These are phyloP conservation scores for Lochmaea crataegi DNA, from an alignment of 2,888 invertebrate genomes.

Conservation along the genomic window DNA sequence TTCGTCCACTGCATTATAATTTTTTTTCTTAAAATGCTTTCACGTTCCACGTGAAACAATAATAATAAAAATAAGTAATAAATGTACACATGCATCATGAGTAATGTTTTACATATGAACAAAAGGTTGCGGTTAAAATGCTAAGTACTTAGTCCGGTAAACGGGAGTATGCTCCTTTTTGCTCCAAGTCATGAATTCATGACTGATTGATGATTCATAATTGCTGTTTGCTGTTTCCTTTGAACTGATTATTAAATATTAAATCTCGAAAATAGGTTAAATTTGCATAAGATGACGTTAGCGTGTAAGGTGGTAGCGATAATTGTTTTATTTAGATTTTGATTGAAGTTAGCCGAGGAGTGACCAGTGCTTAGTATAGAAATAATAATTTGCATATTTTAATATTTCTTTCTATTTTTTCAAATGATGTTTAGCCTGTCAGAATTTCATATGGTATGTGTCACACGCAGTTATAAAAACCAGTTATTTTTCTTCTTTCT, in stretches of 20 bases:
- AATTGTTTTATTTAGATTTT: conserved; percentile 1
- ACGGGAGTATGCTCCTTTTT: conserved; percentile 15
- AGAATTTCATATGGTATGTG: too few relatives aligned
- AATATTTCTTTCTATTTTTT: neutral
- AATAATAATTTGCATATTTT: neutral
- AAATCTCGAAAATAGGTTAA: neutral
- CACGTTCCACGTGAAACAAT: conserved; percentile 56
- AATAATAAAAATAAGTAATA: conserved; percentile 58
- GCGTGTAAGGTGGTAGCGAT: conserved; percentile 10
- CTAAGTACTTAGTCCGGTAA: conserved; percentile 26
- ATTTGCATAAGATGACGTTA: conserved; percentile 20
- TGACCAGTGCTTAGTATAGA: neutral
- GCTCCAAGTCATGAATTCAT: conserved; percentile 19
- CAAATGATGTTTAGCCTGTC: neutral
- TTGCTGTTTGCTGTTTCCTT: neutral
- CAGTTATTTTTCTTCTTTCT: too few relatives aligned
- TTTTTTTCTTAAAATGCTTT: conserved; percentile 51
- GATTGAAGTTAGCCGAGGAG: conserved; percentile 8
- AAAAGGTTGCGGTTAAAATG: conserved; percentile 38
- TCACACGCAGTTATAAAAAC: too few relatives aligned
- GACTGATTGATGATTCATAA: conserved; percentile 36
- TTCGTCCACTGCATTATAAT: conserved; percentile 36
- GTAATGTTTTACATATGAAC: conserved; percentile 52
- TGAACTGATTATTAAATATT: conserved; percentile 1
- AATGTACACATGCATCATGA: conserved; percentile 51